Evolutionary conservation across 37 sponge, comb jelly and placozoan genomes (phyloP).

Genomic region (Beroe ovata): DNA sequence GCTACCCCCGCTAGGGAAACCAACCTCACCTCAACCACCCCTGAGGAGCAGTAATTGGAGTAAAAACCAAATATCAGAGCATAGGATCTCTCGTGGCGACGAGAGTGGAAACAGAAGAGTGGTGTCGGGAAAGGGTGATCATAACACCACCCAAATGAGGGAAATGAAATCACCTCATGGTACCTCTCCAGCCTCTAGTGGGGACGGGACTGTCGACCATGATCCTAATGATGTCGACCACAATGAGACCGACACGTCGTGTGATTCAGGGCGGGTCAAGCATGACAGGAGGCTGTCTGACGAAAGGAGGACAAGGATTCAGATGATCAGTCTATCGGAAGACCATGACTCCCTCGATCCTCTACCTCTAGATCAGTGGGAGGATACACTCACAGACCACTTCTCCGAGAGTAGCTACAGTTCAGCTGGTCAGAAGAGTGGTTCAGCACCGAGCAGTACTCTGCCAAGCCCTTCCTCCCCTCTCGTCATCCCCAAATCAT

Average conservation of each 20-base stretch:
- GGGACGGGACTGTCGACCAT: no score
- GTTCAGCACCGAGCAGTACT: neutral
- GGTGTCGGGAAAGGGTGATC: no score
- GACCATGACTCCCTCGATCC: neutral
- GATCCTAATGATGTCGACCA: no score
- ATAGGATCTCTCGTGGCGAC: no score
- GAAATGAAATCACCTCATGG: no score
- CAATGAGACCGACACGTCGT: no score
- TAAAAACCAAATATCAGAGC: no score
- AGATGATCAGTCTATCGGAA: neutral
- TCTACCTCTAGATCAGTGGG: neutral
- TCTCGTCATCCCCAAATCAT: neutral
- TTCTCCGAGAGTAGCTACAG: neutral
- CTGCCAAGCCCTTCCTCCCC: neutral
- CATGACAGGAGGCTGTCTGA: neutral
- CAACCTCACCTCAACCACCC: no score
- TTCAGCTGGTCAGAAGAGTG: neutral
- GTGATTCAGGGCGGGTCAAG: neutral
- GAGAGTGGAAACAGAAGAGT: no score
- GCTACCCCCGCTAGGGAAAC: neutral
- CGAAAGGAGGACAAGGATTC: neutral
- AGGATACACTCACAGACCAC: neutral
- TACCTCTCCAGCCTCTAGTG: no score
- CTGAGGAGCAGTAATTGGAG: no score
- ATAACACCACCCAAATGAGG: no score